Evolutionary conservation across 2,113 vertebrate species (phyloP).

Genomic region (Nicator chloris): DNA sequence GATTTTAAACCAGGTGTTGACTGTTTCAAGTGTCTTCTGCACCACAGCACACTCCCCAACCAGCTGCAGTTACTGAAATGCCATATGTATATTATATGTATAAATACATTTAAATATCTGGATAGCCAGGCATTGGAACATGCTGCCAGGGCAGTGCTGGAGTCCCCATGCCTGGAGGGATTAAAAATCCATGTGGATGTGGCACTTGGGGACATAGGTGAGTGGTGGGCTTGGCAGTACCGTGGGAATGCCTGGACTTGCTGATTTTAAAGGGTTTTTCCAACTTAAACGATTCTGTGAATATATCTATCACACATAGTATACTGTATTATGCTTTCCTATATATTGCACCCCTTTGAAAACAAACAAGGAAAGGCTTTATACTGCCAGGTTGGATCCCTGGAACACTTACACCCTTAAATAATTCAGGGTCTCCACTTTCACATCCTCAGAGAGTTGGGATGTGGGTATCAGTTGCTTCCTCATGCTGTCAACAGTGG

Average conservation of each 20-base stretch:
- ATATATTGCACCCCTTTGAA: background rate
- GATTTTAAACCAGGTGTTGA: background rate
- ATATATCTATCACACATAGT: background rate
- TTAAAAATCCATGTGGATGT: background rate
- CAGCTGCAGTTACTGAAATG: background rate
- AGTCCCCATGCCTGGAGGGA: background rate
- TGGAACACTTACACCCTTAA: background rate
- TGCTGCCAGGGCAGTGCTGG: background rate
- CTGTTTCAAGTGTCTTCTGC: background rate
- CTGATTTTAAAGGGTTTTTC: background rate
- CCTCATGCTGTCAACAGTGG: background rate
- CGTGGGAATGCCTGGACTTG: background rate
- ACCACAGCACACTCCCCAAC: fast-evolving
- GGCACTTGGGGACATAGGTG: background rate
- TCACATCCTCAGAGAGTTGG: background rate
- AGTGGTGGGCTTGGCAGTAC: background rate
- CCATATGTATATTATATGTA: no score
- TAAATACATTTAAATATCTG: background rate
- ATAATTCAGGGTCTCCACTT: conserved; percentile 4
- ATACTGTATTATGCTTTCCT: fast-evolving
- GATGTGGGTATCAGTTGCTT: background rate
- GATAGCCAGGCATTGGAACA: background rate
- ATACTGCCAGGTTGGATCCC: background rate
- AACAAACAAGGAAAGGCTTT: background rate
- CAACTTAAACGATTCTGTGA: background rate